Evolutionary conservation across 2,888 invertebrate genomes (phyloP), one percentile per base, ranked within the genome.

Genomic region (Drosophila maculinotata): DNA sequence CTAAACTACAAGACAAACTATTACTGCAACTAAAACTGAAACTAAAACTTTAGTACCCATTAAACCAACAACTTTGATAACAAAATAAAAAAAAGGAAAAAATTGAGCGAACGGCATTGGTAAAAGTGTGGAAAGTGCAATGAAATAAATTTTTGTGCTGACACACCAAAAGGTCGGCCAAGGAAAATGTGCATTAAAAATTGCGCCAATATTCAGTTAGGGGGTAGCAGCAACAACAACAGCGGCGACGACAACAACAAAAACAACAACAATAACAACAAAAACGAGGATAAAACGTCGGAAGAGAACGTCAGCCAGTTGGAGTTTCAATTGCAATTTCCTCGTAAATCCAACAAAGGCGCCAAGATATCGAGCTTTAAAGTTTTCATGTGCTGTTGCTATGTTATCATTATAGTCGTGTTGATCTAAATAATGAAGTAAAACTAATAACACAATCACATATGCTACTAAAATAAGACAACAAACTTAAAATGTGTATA

Each of bases 161-260:
- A 64, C 67, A 65, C 44, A 47, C 26, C 42, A 53, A 71, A 68
- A 74, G 69, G 77, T 80, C 75, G 77, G 60, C 35, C 31, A 28
- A 57, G 44, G 47, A 81, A 83, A 72, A 87, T 83, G 82, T 85
- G 85, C 79, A 79, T 85, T 71, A 81, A 73, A 81, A 85, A 79
- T 63, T 76, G 48, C 54, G 60, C 49, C 25, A 62, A 65, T 69
- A 69, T 78, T 41, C 71, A 84, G 51, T 60, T 48, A 54, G 59
- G 45, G 53, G 53, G 70, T 36, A 58, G 41, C 30, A 69, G 28
- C 39, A 53, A 23, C 47, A 41, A 10, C 45, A 49, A 17, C 36
- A 53, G n/a, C 51, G 51, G 31, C 36, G 47, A 12, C 31, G 54
- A 51, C 39, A 39, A n/a, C 51, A 20, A 20, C 9, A 33, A 41